These are phyloP conservation scores for Leptopterna dolabrata DNA, from an alignment of 2,888 invertebrate species.

Conservation along the genomic window DNA sequence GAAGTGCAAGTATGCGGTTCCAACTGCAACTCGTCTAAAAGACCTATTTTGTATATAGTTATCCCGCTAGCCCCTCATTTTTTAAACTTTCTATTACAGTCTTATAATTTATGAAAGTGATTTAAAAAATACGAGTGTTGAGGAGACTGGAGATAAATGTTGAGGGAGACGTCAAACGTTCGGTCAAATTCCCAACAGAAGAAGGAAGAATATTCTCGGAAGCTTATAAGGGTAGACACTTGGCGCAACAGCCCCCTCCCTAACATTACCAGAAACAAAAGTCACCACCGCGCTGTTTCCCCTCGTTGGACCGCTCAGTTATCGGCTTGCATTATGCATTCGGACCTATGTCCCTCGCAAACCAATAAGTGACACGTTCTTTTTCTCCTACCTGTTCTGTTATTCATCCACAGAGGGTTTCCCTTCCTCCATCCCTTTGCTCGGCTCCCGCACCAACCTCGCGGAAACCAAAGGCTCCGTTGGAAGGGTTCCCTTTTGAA, in stretches of 20 bases:
- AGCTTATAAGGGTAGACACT: not conserved
- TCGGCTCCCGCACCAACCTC: not conserved
- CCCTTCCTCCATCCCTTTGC: not conserved
- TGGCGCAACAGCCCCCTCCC: not conserved
- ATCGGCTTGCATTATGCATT: constrained; percentile 49
- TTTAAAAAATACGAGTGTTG: no score
- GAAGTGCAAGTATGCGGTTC: no score
- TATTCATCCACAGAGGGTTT: constrained; percentile 23
- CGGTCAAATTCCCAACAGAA: not conserved
- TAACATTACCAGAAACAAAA: not conserved
- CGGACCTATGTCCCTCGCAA: constrained; percentile 40
- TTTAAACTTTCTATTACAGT: no score
- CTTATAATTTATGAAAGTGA: no score
- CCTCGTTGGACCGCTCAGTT: constrained; percentile 35
- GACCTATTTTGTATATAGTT: no score
- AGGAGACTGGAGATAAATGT: not conserved
- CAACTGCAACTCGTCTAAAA: no score
- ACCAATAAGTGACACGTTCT: constrained; percentile 46
- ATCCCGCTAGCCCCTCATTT: no score
- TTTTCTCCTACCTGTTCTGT: constrained; percentile 10
- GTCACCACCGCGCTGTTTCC: not conserved
- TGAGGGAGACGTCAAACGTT: not conserved
- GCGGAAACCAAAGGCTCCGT: not conserved
- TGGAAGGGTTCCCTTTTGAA: not conserved
- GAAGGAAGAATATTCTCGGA: not conserved